Evolutionary conservation across 2,797 vertebrate genomes (phyloP), one percentile per base, ranked within the genome.

Genomic region (Macrochelys suwanniensis): DNA sequence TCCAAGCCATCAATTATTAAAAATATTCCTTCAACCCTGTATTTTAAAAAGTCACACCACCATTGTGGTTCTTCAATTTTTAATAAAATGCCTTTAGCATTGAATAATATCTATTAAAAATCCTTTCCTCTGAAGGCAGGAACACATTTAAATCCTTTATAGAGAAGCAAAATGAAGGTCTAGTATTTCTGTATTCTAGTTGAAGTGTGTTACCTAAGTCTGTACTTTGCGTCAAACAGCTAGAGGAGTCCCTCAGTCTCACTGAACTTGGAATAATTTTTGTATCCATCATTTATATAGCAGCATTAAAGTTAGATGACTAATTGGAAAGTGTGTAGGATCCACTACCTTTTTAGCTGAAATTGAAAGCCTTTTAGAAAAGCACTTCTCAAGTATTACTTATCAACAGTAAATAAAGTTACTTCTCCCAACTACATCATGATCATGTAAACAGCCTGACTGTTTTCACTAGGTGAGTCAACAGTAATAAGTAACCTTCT

Each of bases 271-370:
- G 80, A 96, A 96, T 96, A 95, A 96, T 93, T 89, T 96, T 89
- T 92, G 45, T 89, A 96, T 97, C 94, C 89, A 91, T 97, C 95
- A 95, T 91, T 95, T 97, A 96, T 95, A 96, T 50, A 80, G 94
- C 82, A 93, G 87, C 74, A 89, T 93, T 97, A 96, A 96, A 96
- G 26, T 94, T 96, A 94, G 95, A 97, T 92, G 93, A 89, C 61
- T 84, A 85, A 95, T 95, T 87, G 93, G 93, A 95, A 92, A 93
- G 79, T 82, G 89, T 95, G 1, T 93, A 92, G 90, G 94, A 96
- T 87, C 88, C 80, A 89, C 23, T 65, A 87, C 90, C 54, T 53
- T 89, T 91, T 95, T 84, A 88, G 51, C 83, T 87, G 92, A 89
- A n/a, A 90, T 84, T 85, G 86, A 93, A 95, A 95, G 87, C 11